phyloP scores from a whole-genome alignment of 1,140 invertebrate species.

The Ceratina japonica region DNA sequence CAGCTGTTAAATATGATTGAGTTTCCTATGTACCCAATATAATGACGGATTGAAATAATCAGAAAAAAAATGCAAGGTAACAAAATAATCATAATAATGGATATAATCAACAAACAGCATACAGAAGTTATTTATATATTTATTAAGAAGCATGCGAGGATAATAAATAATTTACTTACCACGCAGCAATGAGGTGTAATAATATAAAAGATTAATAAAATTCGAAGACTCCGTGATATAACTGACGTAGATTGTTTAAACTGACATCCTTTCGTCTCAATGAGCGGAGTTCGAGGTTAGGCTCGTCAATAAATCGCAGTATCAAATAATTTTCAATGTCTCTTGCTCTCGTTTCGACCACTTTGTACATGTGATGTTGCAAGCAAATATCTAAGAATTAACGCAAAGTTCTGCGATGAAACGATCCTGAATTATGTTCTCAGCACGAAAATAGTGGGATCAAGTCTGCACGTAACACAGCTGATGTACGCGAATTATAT shows the following conservation, averaged over 20 bases:
- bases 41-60: not conserved
- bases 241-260: conserved; percentile 42
- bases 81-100: conserved; percentile 1
- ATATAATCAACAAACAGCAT: conserved; percentile 1
- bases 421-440: conserved; percentile 1
- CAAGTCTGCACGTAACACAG: conserved; percentile 14
- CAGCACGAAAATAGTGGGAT: conserved; percentile 11
- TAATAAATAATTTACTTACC: not conserved
- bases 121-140: not conserved
- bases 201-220: conserved; percentile 40
- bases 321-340: conserved; percentile 43
- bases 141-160: not conserved
- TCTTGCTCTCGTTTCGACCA: conserved; percentile 24
- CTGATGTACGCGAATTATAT: conserved; percentile 40
- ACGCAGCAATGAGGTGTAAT: not conserved
- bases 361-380: conserved; percentile 48
- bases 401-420: conserved; percentile 8
- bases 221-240: conserved; percentile 30
- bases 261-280: conserved; percentile 48
- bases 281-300: conserved; percentile 53
- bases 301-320: conserved; percentile 35
- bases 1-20: not conserved
- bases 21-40: too few species aligned
- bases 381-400: conserved; percentile 40
- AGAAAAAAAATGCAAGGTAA: conserved; percentile 9